Evolutionary conservation across 2,888 invertebrate genomes (phyloP).

Genomic region (Micropterix aruncella): DNA sequence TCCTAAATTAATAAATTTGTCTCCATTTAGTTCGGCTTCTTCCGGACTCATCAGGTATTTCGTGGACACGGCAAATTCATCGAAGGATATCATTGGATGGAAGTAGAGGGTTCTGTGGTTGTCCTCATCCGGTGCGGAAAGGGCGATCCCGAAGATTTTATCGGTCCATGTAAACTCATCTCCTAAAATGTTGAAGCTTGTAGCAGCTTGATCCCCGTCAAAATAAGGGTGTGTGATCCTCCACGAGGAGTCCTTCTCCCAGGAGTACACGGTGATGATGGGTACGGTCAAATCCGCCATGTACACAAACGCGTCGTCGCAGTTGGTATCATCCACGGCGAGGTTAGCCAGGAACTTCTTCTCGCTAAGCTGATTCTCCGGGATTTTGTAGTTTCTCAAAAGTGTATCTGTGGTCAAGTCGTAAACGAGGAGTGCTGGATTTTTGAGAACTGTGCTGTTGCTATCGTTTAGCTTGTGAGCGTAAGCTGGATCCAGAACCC

Average conservation of each 20-base stretch:
- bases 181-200: conserved; percentile 58
- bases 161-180: conserved; percentile 62
- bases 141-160: conserved; percentile 59
- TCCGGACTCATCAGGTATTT: conserved; percentile 46
- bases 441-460: conserved; percentile 31
- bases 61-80: conserved; percentile 64
- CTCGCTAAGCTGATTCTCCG: too few species aligned
- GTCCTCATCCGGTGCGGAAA: conserved; percentile 47
- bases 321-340: conserved; percentile 60
- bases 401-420: conserved; percentile 57
- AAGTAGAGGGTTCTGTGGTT: conserved; percentile 63
- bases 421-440: conserved; percentile 54
- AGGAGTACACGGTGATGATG: conserved; percentile 63
- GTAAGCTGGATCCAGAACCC: conserved; percentile 66
- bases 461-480: conserved; percentile 38
- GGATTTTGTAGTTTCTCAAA: conserved; percentile 50
- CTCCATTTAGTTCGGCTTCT: conserved; percentile 38
- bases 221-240: conserved; percentile 56
- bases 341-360: conserved; percentile 64
- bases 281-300: conserved; percentile 55
- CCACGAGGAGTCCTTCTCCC: conserved; percentile 58
- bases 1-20: conserved; percentile 52
- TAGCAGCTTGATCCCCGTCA: conserved; percentile 55
- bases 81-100: conserved; percentile 63
- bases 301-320: conserved; percentile 59